phyloP scores from a whole-genome alignment of 92 coral and sea anemone genomes.

The Phymanthus crucifer region DNA sequence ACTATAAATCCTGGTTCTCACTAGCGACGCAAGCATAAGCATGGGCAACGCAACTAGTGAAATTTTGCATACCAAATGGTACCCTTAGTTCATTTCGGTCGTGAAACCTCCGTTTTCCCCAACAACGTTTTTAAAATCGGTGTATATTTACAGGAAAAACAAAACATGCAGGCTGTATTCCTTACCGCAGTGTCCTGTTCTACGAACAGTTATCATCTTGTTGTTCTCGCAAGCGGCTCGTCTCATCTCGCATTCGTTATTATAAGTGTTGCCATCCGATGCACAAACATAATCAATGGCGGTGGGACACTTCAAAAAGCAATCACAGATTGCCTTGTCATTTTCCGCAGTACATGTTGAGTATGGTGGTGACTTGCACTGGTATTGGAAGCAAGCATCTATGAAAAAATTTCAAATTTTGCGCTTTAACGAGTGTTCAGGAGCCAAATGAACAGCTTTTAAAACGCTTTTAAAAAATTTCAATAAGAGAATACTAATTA shows the following conservation, averaged over 20 bases:
- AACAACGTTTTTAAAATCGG: too few species aligned
- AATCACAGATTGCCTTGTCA: slow-evolving; percentile 22
- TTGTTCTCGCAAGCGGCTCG: slow-evolving; percentile 20
- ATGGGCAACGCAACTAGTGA: too few species aligned
- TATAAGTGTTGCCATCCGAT: slow-evolving; percentile 20
- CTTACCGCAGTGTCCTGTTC: slow-evolving; percentile 37
- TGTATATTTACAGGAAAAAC: too few species aligned
- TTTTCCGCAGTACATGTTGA: slow-evolving; percentile 17
- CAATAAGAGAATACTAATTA: background rate
- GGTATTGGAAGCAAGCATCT: slow-evolving; percentile 16
- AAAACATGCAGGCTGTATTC: too few species aligned
- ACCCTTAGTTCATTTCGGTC: too few species aligned
- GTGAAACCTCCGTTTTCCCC: too few species aligned
- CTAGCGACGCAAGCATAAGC: too few species aligned
- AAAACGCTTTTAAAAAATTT: background rate
- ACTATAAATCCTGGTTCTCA: too few species aligned
- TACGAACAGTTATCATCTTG: slow-evolving; percentile 18
- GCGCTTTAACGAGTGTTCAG: too few species aligned
- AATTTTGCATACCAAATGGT: too few species aligned
- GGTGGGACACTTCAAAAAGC: slow-evolving; percentile 7
- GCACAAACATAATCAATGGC: slow-evolving; percentile 19
- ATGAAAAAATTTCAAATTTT: background rate
- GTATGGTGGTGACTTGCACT: slow-evolving; percentile 9
- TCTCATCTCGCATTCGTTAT: slow-evolving; percentile 35
- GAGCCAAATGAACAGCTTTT: too few species aligned